phyloP scores from a whole-genome alignment of 2,113 vertebrate genomes.

The Psilopsiagon aymara region DNA sequence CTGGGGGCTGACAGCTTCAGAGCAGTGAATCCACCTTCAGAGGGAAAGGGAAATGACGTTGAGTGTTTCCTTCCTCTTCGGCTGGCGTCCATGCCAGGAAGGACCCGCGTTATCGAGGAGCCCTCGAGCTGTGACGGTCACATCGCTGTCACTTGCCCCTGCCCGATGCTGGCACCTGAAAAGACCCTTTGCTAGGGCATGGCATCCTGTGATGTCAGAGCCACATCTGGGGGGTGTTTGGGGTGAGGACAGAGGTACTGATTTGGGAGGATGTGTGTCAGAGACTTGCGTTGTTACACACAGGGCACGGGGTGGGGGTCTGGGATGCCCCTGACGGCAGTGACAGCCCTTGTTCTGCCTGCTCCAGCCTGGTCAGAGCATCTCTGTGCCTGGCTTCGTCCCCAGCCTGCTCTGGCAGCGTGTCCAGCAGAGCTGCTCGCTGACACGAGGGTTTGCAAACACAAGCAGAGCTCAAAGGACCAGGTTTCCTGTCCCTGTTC shows the following conservation, averaged over 20 bases:
- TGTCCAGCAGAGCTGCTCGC: neutral
- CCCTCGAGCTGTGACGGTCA: neutral
- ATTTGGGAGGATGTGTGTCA: neutral
- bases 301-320: neutral
- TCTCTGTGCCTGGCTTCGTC: neutral
- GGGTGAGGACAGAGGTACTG: neutral
- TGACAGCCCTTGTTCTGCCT: neutral
- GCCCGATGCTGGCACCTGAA: rapidly evolving
- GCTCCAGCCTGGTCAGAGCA: neutral
- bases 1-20: neutral
- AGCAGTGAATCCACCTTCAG: neutral
- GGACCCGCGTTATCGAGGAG: neutral
- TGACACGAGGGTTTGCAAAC: neutral
- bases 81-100: neutral
- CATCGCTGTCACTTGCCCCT: neutral
- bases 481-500: constrained; percentile 13
- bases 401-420: neutral
- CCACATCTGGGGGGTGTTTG: neutral
- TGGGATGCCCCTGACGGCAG: neutral
- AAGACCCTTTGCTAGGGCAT: neutral
- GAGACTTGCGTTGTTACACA: neutral
- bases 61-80: neutral
- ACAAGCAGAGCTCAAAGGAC: neutral
- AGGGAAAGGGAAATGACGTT: neutral
- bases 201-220: rapidly evolving